phyloP scores from a whole-genome alignment of 1,140 invertebrate genomes.

The Drosophila cardini region DNA sequence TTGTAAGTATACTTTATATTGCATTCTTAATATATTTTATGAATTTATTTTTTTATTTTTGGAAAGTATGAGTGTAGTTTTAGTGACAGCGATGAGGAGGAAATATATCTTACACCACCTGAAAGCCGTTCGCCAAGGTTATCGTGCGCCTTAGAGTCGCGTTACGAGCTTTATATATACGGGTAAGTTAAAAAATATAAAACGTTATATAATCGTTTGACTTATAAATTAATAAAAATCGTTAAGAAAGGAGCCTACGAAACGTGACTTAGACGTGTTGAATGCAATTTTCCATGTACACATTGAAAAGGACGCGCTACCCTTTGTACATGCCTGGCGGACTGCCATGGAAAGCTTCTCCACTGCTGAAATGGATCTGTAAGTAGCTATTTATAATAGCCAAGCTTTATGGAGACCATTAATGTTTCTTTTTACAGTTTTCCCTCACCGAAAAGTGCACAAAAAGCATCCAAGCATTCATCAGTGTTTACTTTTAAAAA shows the following conservation, averaged over 20 bases:
- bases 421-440: constrained; percentile 37
- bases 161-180: constrained; percentile 68
- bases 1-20: constrained; percentile 43
- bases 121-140: constrained; percentile 83
- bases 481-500: not conserved
- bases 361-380: constrained; percentile 86
- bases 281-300: constrained; percentile 87
- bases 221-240: not conserved
- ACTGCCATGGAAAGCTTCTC: constrained; percentile 86
- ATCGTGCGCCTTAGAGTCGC: constrained; percentile 35
- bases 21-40: not conserved
- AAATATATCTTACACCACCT: constrained; percentile 85
- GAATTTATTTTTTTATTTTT: not conserved
- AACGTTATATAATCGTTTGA: not conserved
- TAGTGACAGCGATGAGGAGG: constrained; percentile 63
- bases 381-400: constrained; percentile 35
- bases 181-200: constrained; percentile 49
- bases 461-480: constrained; percentile 41
- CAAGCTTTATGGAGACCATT: not conserved
- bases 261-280: constrained; percentile 89
- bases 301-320: constrained; percentile 86
- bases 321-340: constrained; percentile 89
- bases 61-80: constrained; percentile 31
- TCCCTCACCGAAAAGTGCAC: constrained; percentile 52
- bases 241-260: constrained; percentile 88